Evolutionary conservation across 2,797 vertebrate genomes (phyloP), one percentile per base, ranked within the genome.

Genomic region (Sebastes steindachneri): DNA sequence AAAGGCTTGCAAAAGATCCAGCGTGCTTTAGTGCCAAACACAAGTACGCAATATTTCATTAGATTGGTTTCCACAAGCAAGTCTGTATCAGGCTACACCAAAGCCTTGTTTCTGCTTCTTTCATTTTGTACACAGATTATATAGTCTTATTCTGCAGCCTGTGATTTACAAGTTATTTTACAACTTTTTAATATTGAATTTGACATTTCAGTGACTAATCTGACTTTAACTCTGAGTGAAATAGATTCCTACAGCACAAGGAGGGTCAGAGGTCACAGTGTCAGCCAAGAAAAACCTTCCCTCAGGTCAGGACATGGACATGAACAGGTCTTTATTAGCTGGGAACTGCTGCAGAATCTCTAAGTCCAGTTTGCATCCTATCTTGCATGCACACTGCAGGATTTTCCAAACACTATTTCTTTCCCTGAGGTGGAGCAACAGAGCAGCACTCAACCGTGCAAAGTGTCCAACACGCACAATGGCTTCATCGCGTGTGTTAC

Each of bases 391-490:
- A 37, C 57, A 2, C 77, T 35, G 75, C 76, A 54, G 58, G 81
- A 33, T 81, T 65, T 75, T 77, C 75, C 70, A 21, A 74, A 69
- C 59, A 5, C 12, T 26, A 48, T 58, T 7, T 25, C 73, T 10
- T 57, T 57, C 85, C 89, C 79, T 2, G 82, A 82, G 80, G 88
- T 74, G 68, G 23, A 73, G 75, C 73, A 73, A n/a, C 78, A 29
- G 79, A 78, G 80, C 67, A 1, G 79, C 83, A 53, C 68, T 88
- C 73, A 82, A 1, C 82, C 77, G 48, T 82, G 82, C 78, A 71
- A 62, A 88, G 81, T 31, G 66, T 79, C 72, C 84, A 65, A 64
- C 85, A 70, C 65, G 82, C 86, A 86, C 87, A 41, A 26, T 6
- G 62, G 31, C 75, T 68, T 55, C 55, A 11, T 83, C 2, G 72